These are phyloP conservation scores for Drosophila azteca DNA, from an alignment of 1,140 invertebrate species.

Conservation along the genomic window DNA sequence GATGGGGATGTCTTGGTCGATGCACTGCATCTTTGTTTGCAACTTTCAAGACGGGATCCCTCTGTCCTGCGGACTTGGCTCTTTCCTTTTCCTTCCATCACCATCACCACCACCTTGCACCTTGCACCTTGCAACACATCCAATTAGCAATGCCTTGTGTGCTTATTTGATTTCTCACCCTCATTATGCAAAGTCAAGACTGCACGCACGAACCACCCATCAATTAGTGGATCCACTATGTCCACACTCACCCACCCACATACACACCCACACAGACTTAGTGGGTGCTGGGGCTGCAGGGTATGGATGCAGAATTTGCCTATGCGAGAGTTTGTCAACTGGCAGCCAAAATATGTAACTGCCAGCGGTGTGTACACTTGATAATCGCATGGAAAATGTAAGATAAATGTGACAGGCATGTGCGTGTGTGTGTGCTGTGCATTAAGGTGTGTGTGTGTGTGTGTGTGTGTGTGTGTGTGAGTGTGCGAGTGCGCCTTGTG, in stretches of 20 bases:
- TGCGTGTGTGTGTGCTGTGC: conserved; percentile 37
- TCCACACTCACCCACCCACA: conserved; percentile 5
- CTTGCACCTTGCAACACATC: conserved; percentile 7
- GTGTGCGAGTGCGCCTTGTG: conserved; percentile 21
- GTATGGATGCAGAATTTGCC: background rate
- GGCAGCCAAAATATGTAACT: conserved; percentile 12
- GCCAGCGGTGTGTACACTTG: conserved; percentile 50
- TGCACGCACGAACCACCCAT: conserved; percentile 14
- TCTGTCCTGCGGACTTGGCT: background rate
- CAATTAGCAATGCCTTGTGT: conserved; percentile 50
- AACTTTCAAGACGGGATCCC: too few relatives aligned
- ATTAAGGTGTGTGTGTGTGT: conserved; percentile 14
- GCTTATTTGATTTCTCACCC: conserved; percentile 51
- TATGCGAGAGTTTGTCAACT: conserved; percentile 34
- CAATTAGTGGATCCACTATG: conserved; percentile 27
- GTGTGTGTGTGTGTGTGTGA: conserved; percentile 19
- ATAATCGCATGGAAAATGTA: conserved; percentile 6
- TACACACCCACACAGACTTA: too few relatives aligned
- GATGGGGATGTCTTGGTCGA: conserved; percentile 11
- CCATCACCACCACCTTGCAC: too few relatives aligned
- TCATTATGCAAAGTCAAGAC: conserved; percentile 60
- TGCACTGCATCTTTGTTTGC: conserved; percentile 58
- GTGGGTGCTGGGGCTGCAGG: too few relatives aligned
- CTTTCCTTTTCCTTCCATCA: background rate
- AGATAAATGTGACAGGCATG: background rate